Conservation (phyloP, 2,888 invertebrate species). For the Epistrophe eligans region DNA sequence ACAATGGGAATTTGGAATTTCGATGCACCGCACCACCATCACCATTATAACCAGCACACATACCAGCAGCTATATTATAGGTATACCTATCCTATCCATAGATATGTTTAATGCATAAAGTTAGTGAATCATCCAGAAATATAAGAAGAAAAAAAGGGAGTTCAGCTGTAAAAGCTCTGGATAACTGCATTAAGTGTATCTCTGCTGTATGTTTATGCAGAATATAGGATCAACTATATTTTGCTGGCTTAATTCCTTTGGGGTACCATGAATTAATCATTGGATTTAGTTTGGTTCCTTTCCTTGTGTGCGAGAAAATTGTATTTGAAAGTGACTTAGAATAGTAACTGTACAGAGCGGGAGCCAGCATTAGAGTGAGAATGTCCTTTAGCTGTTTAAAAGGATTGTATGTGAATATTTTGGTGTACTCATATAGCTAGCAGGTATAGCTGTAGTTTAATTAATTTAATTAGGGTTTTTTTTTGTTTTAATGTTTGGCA, state of each 20-base stretch:
- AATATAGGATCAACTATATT: conserved; percentile 53
- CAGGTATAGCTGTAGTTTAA: neutral
- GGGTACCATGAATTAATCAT: conserved; percentile 69
- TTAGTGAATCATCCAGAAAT: neutral
- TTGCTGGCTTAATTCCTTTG: conserved; percentile 60
- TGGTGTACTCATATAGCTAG: too few relatives aligned
- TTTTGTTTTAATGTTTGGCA: too few relatives aligned
- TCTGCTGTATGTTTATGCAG: too few relatives aligned
- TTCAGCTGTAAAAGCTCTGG: neutral
- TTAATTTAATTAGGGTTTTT: neutral
- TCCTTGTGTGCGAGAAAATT: conserved; percentile 15
- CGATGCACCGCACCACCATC: conserved; percentile 31
- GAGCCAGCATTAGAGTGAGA: neutral
- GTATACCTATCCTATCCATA: neutral
- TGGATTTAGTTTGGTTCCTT: conserved; percentile 37
- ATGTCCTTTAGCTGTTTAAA: neutral
- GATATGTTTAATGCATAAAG: conserved; percentile 6
- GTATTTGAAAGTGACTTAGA: neutral
- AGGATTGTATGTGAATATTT: neutral
- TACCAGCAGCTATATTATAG: neutral
- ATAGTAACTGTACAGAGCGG: neutral
- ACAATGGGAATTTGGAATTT: conserved; percentile 55
- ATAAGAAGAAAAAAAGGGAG: neutral
- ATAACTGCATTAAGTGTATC: conserved; percentile 11
- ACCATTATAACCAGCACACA: neutral